Conservation (phyloP, 1,140 invertebrate genomes). For the Chelonus insularis region DNA sequence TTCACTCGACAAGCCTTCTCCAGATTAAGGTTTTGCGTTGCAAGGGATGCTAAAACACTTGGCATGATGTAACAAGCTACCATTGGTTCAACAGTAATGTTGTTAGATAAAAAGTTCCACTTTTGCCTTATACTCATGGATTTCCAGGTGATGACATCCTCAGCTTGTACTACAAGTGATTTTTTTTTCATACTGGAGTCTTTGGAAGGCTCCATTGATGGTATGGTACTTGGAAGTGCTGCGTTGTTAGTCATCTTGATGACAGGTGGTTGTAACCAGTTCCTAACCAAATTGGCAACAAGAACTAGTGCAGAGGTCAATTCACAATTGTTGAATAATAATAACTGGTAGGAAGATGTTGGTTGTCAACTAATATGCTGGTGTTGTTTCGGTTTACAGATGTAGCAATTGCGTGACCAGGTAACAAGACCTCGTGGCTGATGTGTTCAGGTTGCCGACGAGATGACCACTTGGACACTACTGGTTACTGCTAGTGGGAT, state of each 20-base stretch:
- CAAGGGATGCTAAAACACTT: constrained; percentile 74
- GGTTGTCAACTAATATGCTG: neutral
- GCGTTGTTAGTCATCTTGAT: constrained; percentile 25
- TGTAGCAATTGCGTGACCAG: neutral
- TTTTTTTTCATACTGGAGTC: constrained; percentile 9
- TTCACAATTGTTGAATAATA: neutral
- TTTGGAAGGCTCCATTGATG: neutral
- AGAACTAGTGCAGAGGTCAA: no score
- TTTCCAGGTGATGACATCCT: constrained; percentile 37
- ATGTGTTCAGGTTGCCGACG: constrained; percentile 12
- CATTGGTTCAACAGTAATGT: constrained; percentile 80
- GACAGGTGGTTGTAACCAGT: neutral
- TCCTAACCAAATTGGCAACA: no score
- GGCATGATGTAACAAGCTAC: constrained; percentile 79
- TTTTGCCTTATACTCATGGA: constrained; percentile 48
- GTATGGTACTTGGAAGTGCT: neutral
- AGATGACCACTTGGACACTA: constrained; percentile 31
- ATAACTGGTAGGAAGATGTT: neutral
- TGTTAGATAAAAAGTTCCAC: constrained; percentile 51
- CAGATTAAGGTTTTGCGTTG: constrained; percentile 79
- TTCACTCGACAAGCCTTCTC: constrained; percentile 85
- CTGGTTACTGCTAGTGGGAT: constrained; percentile 31
- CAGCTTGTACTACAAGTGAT: neutral
- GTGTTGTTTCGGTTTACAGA: no score
- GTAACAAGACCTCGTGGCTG: constrained; percentile 1